Percentiles rank a stretch among this genome's conserved stretches.
Conservation (phyloP, 2,888 invertebrate species). For the Omphaloscelis lunosa region DNA sequence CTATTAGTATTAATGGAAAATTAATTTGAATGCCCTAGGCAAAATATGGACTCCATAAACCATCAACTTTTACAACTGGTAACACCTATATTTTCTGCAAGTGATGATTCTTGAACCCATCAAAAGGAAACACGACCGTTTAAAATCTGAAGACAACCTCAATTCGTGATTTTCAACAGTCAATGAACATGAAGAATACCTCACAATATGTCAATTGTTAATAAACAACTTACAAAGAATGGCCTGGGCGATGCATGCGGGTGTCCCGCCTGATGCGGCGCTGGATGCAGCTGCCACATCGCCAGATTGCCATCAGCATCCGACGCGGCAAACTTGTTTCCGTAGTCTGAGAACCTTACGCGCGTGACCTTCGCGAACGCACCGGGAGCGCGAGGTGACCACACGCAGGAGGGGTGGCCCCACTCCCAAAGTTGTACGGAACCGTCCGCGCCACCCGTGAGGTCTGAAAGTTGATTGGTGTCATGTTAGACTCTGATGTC, state of each 20-base stretch:
- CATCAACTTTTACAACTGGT: too few relatives aligned
- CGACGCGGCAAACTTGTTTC: slow-evolving; percentile 99
- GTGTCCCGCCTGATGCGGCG: slow-evolving; percentile 89
- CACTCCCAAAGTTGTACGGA: slow-evolving; percentile 99
- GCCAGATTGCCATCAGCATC: slow-evolving; percentile 99
- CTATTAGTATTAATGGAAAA: too few relatives aligned
- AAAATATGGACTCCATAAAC: too few relatives aligned
- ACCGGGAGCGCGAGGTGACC: slow-evolving; percentile 97
- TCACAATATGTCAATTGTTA: background rate
- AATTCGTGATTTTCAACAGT: too few relatives aligned
- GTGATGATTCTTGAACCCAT: background rate
- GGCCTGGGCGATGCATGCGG: slow-evolving; percentile 92
- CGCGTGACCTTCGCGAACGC: slow-evolving; percentile 98
- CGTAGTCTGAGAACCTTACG: slow-evolving; percentile 98
- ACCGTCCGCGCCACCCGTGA: slow-evolving; percentile 98
- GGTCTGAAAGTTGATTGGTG: slow-evolving; percentile 89
- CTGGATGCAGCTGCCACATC: slow-evolving; percentile 97
- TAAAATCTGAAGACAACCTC: background rate
- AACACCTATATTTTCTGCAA: too few relatives aligned
- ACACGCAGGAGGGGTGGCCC: slow-evolving; percentile 97
- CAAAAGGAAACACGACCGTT: background rate
- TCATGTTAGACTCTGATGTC: background rate
- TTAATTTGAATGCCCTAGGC: too few relatives aligned
- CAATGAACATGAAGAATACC: too few relatives aligned
- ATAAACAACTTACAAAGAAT: slow-evolving; percentile 94